Percentiles rank a stretch among this genome's conserved stretches.
phyloP scores from a whole-genome alignment of 2,888 invertebrate genomes.

The Plebejus melissa region DNA sequence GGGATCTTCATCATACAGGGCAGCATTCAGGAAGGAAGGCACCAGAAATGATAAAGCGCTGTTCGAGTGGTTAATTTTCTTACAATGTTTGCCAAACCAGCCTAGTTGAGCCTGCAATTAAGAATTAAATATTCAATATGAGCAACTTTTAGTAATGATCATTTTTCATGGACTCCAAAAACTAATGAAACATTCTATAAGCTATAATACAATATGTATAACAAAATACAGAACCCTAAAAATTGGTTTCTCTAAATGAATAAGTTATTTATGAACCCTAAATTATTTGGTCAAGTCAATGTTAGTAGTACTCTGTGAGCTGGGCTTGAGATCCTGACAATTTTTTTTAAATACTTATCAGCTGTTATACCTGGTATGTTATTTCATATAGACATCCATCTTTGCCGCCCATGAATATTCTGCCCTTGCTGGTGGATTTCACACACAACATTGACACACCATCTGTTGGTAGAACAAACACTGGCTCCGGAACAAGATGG shows the following conservation, averaged over 20 bases:
- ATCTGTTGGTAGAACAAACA: slow-evolving; percentile 94
- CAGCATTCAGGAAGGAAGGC: slow-evolving; percentile 92
- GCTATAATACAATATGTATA: too few relatives aligned
- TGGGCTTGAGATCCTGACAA: too few relatives aligned
- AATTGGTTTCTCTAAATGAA: too few relatives aligned
- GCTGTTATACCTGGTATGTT: slow-evolving; percentile 86
- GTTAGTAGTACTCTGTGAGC: too few relatives aligned
- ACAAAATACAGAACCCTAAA: too few relatives aligned
- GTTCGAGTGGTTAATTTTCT: slow-evolving; percentile 96
- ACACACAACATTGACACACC: slow-evolving; percentile 91
- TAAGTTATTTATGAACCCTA: too few relatives aligned
- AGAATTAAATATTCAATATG: not conserved
- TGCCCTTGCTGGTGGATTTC: slow-evolving; percentile 87
- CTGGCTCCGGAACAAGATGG: slow-evolving; percentile 95
- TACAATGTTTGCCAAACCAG: slow-evolving; percentile 97
- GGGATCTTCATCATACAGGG: slow-evolving; percentile 92
- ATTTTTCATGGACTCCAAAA: too few relatives aligned
- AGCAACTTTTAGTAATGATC: not conserved
- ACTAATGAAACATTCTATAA: too few relatives aligned
- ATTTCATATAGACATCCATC: slow-evolving; percentile 98
- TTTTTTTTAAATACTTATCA: not conserved
- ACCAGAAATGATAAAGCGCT: slow-evolving; percentile 91
- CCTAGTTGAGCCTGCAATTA: slow-evolving; percentile 84
- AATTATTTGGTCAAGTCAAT: too few relatives aligned
- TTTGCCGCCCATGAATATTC: slow-evolving; percentile 96